Percentiles rank a stretch among this genome's conserved stretches.
These are phyloP conservation scores for Gallinago stenura DNA, from an alignment of 2,797 vertebrate species.

Conservation along the genomic window DNA sequence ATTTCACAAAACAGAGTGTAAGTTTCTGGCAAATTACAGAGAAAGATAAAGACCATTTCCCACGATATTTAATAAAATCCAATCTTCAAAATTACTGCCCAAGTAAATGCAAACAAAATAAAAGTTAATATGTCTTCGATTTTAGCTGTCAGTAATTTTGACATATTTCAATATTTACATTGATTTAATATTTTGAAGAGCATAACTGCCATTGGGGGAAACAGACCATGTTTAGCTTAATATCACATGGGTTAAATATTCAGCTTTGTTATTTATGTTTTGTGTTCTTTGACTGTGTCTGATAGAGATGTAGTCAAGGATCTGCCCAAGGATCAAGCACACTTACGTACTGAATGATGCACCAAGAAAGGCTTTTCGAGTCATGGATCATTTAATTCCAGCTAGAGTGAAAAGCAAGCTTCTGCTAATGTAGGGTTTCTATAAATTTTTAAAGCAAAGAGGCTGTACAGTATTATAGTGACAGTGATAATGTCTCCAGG, in stretches of 20 bases:
- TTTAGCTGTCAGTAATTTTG: neutral
- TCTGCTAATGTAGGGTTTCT: neutral
- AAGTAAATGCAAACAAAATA: neutral
- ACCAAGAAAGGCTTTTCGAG: neutral
- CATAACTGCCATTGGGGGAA: neutral
- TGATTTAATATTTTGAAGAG: neutral
- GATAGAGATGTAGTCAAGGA: neutral
- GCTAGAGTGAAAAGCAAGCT: neutral
- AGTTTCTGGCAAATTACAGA: neutral
- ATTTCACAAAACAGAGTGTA: neutral
- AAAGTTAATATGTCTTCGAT: neutral
- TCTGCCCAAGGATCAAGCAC: neutral
- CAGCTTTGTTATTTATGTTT: neutral
- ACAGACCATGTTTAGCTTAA: neutral
- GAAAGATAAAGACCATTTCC: neutral
- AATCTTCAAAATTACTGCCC: neutral
- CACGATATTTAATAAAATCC: neutral
- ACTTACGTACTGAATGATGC: neutral
- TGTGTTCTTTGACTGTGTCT: neutral
- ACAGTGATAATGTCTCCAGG: neutral
- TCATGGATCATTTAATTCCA: neutral
- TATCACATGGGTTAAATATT: neutral
- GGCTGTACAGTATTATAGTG: neutral
- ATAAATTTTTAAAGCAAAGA: conserved; percentile 1
- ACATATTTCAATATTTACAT: neutral